Evolutionary conservation across 2,797 vertebrate species (phyloP).

Genomic region (Gastrophryne carolinensis): DNA sequence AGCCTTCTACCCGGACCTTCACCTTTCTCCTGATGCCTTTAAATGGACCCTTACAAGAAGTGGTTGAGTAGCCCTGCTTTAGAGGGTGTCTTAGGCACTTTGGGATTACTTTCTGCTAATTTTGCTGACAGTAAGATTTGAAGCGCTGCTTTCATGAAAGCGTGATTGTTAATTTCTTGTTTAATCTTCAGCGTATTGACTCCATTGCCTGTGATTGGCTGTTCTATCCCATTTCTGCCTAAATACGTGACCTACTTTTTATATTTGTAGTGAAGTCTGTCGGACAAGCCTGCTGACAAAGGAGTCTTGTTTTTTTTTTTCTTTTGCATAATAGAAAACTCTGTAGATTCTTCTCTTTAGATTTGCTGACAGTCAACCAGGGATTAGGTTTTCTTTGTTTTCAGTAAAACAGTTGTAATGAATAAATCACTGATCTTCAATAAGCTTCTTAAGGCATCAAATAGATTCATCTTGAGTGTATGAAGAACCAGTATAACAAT

Average conservation of each 20-base stretch:
- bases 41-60: too few species aligned
- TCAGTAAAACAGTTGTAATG: conserved; percentile 20
- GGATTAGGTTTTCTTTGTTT: conserved; percentile 31
- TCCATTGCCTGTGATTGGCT: too few species aligned
- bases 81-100: too few species aligned
- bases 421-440: conserved; percentile 26
- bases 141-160: conserved; percentile 11
- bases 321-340: conserved; percentile 23
- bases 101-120: background rate
- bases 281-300: background rate
- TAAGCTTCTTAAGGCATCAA: conserved; percentile 11
- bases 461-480: background rate
- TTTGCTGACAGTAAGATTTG: conserved; percentile 48
- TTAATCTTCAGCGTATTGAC: conserved; percentile 55
- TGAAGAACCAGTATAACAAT: background rate
- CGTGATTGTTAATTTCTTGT: conserved; percentile 52
- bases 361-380: conserved; percentile 33
- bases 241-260: background rate
- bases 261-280: background rate
- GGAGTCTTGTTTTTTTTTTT: background rate
- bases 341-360: conserved; percentile 50
- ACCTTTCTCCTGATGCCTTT: too few species aligned
- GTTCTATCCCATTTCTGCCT: background rate
- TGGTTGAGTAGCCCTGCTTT: too few species aligned
- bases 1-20: too few species aligned